Evolutionary conservation across 2,888 invertebrate species (phyloP).

Genomic region (Volucella inanis): DNA sequence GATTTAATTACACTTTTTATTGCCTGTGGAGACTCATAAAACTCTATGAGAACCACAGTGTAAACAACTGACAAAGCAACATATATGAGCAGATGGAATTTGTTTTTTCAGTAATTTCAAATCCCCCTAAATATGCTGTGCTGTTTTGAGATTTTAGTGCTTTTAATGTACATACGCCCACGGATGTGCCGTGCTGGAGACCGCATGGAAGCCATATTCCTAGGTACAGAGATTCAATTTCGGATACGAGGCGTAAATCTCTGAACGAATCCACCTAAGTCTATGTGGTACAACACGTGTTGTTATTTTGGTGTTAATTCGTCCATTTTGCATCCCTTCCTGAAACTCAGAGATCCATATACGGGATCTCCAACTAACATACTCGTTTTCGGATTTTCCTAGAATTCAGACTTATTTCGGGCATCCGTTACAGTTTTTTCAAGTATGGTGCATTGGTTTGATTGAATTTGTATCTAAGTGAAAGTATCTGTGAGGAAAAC

Average conservation of each 20-base stretch:
- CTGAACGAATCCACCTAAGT: background rate
- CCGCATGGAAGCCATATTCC: slow-evolving; percentile 16
- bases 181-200: background rate
- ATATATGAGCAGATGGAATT: too few species aligned
- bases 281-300: background rate
- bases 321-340: slow-evolving; percentile 11
- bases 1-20: too few species aligned
- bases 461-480: background rate
- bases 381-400: background rate
- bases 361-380: background rate
- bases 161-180: too few species aligned
- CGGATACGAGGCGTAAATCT: slow-evolving; percentile 35
- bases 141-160: too few species aligned
- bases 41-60: too few species aligned
- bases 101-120: too few species aligned
- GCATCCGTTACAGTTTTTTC: background rate
- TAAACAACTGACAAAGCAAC: too few species aligned
- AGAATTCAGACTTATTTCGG: background rate
- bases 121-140: too few species aligned
- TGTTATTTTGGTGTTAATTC: background rate
- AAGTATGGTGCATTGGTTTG: background rate
- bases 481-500: background rate
- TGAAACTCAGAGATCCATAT: background rate
- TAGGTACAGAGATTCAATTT: slow-evolving; percentile 33
- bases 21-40: too few species aligned